Evolutionary conservation across 64 coral and sea anemone genomes (phyloP).

Genomic region (Platygyra sinensis): DNA sequence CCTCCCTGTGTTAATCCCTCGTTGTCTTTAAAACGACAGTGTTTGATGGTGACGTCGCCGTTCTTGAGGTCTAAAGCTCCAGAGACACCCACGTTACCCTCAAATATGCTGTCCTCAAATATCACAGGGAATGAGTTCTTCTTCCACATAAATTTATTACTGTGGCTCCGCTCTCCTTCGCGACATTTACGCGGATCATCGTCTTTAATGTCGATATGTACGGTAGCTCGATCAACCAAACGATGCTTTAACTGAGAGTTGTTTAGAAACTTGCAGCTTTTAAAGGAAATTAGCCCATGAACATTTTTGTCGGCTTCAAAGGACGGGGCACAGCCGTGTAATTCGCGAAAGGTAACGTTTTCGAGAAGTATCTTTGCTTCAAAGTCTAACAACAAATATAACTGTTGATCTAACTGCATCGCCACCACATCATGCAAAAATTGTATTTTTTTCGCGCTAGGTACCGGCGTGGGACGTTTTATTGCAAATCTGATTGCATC

Average conservation of each 20-base stretch:
- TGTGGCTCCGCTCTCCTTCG: not conserved
- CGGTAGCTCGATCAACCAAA: not conserved
- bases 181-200: not conserved
- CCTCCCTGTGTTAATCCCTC: not conserved
- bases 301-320: not conserved
- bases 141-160: not conserved
- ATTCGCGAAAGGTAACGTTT: conserved; percentile 6
- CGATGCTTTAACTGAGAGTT: not conserved
- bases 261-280: not conserved
- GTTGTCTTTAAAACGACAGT: conserved; percentile 42
- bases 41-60: conserved; percentile 15
- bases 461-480: not conserved
- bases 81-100: not conserved
- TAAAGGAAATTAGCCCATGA: not conserved
- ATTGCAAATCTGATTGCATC: conserved; percentile 1
- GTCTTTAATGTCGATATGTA: not conserved
- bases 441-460: not conserved
- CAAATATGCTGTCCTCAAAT: not conserved
- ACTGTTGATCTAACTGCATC: not conserved
- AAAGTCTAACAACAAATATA: not conserved
- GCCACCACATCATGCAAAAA: not conserved
- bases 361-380: not conserved
- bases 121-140: not conserved
- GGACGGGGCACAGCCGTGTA: not conserved
- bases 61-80: conserved; percentile 7